Evolutionary conservation across 2,113 vertebrate genomes (phyloP).

Genomic region (Arizona elegans): DNA sequence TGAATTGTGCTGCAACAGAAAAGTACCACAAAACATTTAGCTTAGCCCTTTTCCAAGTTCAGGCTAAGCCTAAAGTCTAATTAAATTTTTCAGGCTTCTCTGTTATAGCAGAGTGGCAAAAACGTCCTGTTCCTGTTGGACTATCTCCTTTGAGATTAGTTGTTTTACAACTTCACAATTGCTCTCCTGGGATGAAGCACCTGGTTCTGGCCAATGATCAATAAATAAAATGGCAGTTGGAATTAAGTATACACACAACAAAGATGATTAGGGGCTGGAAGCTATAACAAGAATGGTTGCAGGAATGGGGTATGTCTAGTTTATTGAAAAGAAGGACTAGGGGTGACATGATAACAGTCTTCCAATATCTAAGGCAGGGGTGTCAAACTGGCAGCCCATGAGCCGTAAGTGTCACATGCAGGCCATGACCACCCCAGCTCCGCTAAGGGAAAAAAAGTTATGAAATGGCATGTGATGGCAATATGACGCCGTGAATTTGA

Average conservation of each 20-base stretch:
- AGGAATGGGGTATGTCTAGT: not conserved
- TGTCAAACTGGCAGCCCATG: too few relatives aligned
- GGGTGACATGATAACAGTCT: not conserved
- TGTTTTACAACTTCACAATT: not conserved
- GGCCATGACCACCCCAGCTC: too few relatives aligned
- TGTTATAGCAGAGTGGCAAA: not conserved
- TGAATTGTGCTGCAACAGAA: not conserved
- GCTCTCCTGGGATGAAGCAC: not conserved
- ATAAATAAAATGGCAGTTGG: not conserved
- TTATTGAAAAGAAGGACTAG: not conserved
- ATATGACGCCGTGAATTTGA: too few relatives aligned
- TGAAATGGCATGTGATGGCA: too few relatives aligned
- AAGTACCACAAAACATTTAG: not conserved
- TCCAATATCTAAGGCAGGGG: not conserved
- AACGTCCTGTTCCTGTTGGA: not conserved
- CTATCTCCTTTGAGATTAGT: not conserved
- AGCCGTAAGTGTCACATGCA: too few relatives aligned
- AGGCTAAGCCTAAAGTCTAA: not conserved
- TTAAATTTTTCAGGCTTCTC: not conserved
- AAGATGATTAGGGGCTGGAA: not conserved
- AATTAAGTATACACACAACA: not conserved
- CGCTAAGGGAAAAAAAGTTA: too few relatives aligned
- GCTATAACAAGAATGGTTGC: not conserved
- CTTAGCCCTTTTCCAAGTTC: not conserved
- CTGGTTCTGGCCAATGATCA: not conserved